Evolutionary conservation across 2,113 vertebrate species (phyloP).

Genomic region (Mormyrus lacerda): DNA sequence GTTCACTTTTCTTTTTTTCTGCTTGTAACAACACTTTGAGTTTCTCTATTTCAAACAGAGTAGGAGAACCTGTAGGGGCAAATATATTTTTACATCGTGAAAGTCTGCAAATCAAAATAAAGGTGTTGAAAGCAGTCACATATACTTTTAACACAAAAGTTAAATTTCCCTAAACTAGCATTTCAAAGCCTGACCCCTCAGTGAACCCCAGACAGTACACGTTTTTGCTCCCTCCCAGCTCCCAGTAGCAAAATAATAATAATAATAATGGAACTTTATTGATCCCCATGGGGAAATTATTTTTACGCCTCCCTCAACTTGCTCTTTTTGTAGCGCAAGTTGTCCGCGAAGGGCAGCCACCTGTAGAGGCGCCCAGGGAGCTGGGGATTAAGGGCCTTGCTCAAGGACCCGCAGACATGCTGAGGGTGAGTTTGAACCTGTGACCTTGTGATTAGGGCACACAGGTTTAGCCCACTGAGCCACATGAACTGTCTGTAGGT

Average conservation of each 20-base stretch:
- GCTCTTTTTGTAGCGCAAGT: too few species aligned
- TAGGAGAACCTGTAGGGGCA: conserved; percentile 23
- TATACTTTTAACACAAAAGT: neutral
- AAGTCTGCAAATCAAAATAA: neutral
- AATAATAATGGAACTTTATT: too few species aligned
- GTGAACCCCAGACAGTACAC: neutral
- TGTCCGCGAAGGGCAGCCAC: too few species aligned
- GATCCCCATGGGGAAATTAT: too few species aligned
- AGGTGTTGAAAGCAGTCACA: neutral
- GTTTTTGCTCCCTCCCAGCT: neutral
- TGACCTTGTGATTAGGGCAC: too few species aligned
- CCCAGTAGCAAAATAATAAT: too few species aligned
- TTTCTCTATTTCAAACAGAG: conserved; percentile 39
- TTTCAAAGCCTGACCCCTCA: neutral
- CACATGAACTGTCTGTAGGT: neutral
- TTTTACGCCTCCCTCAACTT: too few species aligned
- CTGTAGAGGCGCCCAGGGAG: too few species aligned
- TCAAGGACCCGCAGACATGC: too few species aligned
- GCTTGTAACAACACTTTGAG: conserved; percentile 41
- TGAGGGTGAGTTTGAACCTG: too few species aligned
- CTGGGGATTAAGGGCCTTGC: too few species aligned
- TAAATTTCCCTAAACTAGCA: neutral
- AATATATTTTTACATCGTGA: neutral
- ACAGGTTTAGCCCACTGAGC: too few species aligned
- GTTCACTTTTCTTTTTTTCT: conserved; percentile 41